Base-by-base conservation (phyloP, 2,113 vertebrate species). In the Trachemys scripta region DNA sequence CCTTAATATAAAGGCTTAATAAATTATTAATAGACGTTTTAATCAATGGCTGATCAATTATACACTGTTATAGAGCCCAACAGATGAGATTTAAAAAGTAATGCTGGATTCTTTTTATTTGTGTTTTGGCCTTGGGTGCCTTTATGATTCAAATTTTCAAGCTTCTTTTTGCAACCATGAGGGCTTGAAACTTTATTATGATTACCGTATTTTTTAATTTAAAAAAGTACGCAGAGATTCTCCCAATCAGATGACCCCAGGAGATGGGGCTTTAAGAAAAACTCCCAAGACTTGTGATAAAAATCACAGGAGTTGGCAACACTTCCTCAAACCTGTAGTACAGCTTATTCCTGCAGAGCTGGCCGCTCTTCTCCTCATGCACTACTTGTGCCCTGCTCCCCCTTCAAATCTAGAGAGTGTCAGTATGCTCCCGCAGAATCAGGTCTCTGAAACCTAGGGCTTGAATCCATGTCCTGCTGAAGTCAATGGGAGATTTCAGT, bases 1-100 rank as follows among this genome's bases (percentile, higher is more conserved):
- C 16, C 53, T 84, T 27, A 75, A 1, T 87, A 87, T 83, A 91
- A 94, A 90, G 76, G 69, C 84, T 89, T 95, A 94, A 87, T 85
- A 87, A 87, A 50, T 16, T 6, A 69, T 75, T 89, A 90, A 81
- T 42, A 83, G 25, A 6, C 10, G 5, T 83, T 97, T 95, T 91
- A 86, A 75, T 54, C 31, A 95, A 89, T 82, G 90, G 90, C 85
- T 97, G 96, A 81, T 96, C 84, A 95, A 95, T 69, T 69, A n/a
- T 19, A 86, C 90, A 88, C 88, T 95, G 93, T 84, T 86, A 82
- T 80, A 81, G 16, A 69, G 35, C 8, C 75, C 76, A 87, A 69
- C 94, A 94, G 87, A 94, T 95, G 27, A 62, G 31, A n/a, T 69
- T 69, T 19, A 20, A n/a, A 19, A 69, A 69, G 62, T 69, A 69